Conservation (phyloP, 1,140 invertebrate species). For the Maconellicoccus hirsutus region DNA sequence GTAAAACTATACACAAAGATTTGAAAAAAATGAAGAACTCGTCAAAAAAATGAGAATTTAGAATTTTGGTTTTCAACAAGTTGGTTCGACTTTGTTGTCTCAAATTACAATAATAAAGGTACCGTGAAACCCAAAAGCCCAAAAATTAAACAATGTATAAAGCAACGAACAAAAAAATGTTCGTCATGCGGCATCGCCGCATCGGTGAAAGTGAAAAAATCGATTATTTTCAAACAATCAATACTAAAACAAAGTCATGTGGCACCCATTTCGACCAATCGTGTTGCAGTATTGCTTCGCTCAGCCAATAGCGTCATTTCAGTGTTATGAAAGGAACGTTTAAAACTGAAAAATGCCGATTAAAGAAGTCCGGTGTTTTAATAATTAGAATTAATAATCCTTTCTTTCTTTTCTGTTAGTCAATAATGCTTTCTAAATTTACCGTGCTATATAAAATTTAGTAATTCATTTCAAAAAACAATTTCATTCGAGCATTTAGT, state of each 20-base stretch:
- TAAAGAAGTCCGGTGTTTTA: background rate
- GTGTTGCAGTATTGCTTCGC: background rate
- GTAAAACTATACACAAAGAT: too few relatives aligned
- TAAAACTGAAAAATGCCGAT: slow-evolving; percentile 12
- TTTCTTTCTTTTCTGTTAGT: background rate
- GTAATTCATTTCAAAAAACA: background rate
- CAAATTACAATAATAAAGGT: too few relatives aligned
- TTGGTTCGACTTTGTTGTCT: too few relatives aligned
- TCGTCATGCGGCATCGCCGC: slow-evolving; percentile 4
- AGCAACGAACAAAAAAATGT: background rate
- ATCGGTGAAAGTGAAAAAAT: background rate
- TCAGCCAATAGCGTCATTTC: background rate
- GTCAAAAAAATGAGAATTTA: too few relatives aligned
- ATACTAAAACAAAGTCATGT: slow-evolving; percentile 5
- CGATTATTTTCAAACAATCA: slow-evolving; percentile 14
- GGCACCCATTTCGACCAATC: background rate
- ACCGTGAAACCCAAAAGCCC: too few relatives aligned
- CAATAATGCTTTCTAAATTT: slow-evolving; percentile 10
- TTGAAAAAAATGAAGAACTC: too few relatives aligned
- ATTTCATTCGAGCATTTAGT: background rate
- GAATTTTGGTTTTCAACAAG: too few relatives aligned
- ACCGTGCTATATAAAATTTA: background rate
- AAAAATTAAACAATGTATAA: background rate
- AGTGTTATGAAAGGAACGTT: background rate
- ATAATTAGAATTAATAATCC: background rate